Conservation (phyloP, 2,797 vertebrate species). For the Melanotaenia boesemani region DNA sequence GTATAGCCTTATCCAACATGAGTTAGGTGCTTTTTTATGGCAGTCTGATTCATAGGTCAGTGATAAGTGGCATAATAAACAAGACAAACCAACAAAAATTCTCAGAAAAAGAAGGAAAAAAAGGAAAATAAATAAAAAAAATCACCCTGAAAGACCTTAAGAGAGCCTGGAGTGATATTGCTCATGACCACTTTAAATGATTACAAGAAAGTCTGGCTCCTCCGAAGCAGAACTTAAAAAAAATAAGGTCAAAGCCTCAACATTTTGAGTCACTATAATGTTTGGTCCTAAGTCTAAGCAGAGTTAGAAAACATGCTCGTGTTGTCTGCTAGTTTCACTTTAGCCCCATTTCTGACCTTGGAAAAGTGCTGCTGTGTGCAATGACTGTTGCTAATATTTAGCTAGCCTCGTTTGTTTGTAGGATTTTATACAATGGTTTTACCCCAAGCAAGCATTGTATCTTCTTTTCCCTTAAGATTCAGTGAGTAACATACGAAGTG, state of each 20-base stretch:
- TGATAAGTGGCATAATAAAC: not conserved
- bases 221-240: not conserved
- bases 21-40: not conserved
- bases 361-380: not conserved
- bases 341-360: slow-evolving; percentile 9
- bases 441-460: slow-evolving; percentile 14
- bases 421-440: slow-evolving; percentile 17
- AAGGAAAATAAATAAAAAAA: not conserved
- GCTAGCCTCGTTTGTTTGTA: slow-evolving; percentile 8
- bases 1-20: not conserved
- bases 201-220: not conserved
- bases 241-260: not conserved
- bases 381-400: slow-evolving; percentile 9
- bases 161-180: not conserved
- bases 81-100: not conserved
- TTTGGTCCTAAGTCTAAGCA: not conserved
- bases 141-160: not conserved
- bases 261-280: not conserved
- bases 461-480: not conserved
- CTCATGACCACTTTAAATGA: not conserved
- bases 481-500: not conserved
- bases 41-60: not conserved
- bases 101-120: not conserved
- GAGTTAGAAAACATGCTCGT: not conserved
- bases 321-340: not conserved